Evolutionary conservation across 2,888 invertebrate species (phyloP), one percentile per base, ranked within the genome.

Genomic region (Xestia xanthographa): DNA sequence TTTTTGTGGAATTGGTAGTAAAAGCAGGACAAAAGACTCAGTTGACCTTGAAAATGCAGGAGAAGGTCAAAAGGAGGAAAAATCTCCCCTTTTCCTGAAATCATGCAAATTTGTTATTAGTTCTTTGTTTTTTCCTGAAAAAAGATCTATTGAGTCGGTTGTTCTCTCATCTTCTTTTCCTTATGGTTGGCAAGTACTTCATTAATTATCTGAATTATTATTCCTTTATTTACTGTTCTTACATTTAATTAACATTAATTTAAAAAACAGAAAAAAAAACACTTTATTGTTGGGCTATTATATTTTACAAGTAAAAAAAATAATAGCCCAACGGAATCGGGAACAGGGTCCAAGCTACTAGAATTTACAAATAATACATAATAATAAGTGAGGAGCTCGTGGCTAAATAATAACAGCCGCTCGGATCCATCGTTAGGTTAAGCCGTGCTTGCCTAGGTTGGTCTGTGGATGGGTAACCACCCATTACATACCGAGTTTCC

Each of bases 101-200:
- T 29, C 60, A 69, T 34, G 48, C 43, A 12, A 60, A 65, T 56
- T 12, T 29, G 43, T 65, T 60, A 34, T 22, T 63, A 67, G 58
- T 48, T 38, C 34, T 48, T 71, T 83, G 62, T 65, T 73, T 79
- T 77, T 78, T 74, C 53, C 65, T 67, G 58, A 41, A 6, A 63
- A 82, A 77, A 50, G 73, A 67, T 70, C 38, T 50, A 34, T 73
- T 41, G 34, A 60, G 14, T 48, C 22, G 14, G n/a, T 56, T 58
- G 17, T 67, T 62, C 58, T 58, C 29, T 56, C 20, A 5, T 5
- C 22, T 14, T 12, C 20, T 48, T 62, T 71, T 65, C 58, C 58
- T 70, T 48, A 48, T 34, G 58, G 26, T 34, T 66, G 45, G 12
- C 22, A 26, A 41, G 4, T 17, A 11, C 45, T 3, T 17, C 14